phyloP scores from a whole-genome alignment of 2,888 invertebrate species.

The Xanthia togata region DNA sequence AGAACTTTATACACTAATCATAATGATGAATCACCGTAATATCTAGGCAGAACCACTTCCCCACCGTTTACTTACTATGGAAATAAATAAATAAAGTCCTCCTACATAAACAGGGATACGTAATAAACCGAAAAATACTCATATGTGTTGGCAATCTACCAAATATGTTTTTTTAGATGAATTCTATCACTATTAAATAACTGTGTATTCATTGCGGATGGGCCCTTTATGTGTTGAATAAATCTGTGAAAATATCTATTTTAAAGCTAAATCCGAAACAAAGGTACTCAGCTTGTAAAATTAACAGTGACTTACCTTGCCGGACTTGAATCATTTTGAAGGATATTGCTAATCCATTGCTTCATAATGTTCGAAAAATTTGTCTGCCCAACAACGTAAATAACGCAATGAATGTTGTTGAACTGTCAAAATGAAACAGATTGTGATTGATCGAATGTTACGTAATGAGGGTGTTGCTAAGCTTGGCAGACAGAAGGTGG shows the following conservation, averaged over 20 bases:
- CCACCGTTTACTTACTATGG: constrained; percentile 34
- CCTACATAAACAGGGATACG: constrained; percentile 22
- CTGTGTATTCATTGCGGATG: constrained; percentile 54
- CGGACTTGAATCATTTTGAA: no score
- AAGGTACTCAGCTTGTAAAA: no score
- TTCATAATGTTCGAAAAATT: no score
- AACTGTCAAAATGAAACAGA: no score
- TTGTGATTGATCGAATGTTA: no score
- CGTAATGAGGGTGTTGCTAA: not conserved
- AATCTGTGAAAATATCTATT: constrained; percentile 7
- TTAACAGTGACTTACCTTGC: no score
- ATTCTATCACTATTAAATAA: constrained; percentile 50
- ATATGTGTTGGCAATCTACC: constrained; percentile 58
- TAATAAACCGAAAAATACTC: constrained; percentile 49
- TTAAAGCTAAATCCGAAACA: not conserved
- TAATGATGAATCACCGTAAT: constrained; percentile 35
- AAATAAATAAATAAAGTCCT: constrained; percentile 45
- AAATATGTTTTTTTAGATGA: constrained; percentile 46
- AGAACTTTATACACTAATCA: constrained; percentile 46
- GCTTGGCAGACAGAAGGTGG: not conserved
- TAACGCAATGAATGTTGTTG: no score
- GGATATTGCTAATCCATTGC: no score
- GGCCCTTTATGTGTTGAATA: constrained; percentile 36
- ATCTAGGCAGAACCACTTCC: constrained; percentile 42
- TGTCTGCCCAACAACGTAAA: no score